Conservation (phyloP, 2,797 vertebrate genomes). For the Gymnodraco acuticeps region DNA sequence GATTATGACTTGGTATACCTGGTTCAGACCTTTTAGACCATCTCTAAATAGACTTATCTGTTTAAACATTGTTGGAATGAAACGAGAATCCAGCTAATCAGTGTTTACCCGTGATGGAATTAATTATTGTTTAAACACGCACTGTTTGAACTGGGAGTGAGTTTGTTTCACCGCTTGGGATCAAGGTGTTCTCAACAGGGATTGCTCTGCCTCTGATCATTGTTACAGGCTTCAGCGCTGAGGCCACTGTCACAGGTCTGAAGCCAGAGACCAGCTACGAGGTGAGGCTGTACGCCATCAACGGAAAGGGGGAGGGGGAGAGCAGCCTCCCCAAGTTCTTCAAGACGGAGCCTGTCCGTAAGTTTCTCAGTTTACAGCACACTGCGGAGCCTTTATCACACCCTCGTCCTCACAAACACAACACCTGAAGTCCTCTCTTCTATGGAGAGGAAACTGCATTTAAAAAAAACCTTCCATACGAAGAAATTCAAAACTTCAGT, state of each 20-base stretch:
- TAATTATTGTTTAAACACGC: constrained; percentile 60
- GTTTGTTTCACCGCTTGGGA: constrained; percentile 52
- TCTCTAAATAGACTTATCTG: constrained; percentile 48
- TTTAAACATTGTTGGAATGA: constrained; percentile 54
- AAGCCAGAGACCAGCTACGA: constrained; percentile 92
- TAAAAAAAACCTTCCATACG: no score
- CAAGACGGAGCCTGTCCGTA: constrained; percentile 97
- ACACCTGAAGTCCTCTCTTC: background rate
- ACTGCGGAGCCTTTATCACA: constrained; percentile 19
- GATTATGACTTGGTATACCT: background rate
- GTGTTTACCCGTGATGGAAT: constrained; percentile 44
- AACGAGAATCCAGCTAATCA: constrained; percentile 50
- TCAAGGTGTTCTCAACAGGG: constrained; percentile 49
- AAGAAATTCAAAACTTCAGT: no score
- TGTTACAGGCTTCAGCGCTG: constrained; percentile 81
- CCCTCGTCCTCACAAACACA: constrained; percentile 21
- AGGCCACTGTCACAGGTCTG: constrained; percentile 90
- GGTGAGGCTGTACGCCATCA: constrained; percentile 93
- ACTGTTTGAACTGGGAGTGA: constrained; percentile 45
- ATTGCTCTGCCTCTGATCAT: constrained; percentile 41
- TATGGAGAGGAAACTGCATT: background rate
- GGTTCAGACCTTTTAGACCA: constrained; percentile 33
- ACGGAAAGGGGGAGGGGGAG: constrained; percentile 96
- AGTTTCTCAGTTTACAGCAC: constrained; percentile 72
- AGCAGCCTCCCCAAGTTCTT: constrained; percentile 87